phyloP scores from a whole-genome alignment of 2,113 vertebrate species.

The Gadus macrocephalus region DNA sequence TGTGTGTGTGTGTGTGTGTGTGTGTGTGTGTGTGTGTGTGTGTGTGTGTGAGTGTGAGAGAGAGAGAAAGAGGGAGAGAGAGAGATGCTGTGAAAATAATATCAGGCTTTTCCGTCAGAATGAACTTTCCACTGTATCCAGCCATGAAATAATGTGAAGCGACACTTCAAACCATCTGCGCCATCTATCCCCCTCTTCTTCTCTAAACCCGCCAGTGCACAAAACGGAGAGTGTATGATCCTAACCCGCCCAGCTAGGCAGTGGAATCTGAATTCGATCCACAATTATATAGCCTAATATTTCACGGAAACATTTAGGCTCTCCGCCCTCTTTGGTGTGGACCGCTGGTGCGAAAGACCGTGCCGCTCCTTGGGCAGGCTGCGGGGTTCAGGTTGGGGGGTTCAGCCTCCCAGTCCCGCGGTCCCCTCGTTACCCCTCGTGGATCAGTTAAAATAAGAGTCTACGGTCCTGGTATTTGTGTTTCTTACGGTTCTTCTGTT shows the following conservation, averaged over 20 bases:
- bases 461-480: neutral
- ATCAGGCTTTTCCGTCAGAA: conserved; percentile 96
- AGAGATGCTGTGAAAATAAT: conserved; percentile 89
- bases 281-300: conserved; percentile 23
- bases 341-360: neutral
- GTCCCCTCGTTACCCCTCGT: too few relatives aligned
- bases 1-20: conserved; percentile 18
- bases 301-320: conserved; percentile 21
- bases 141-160: conserved; percentile 96
- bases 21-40: conserved; percentile 37
- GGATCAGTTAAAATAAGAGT: neutral
- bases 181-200: conserved; percentile 99
- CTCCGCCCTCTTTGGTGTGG: neutral
- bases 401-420: neutral
- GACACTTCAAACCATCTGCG: conserved; percentile 99
- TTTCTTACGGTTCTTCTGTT: neutral
- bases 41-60: conserved; percentile 14
- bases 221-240: conserved; percentile 91
- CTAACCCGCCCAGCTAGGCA: conserved; percentile 68
- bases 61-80: neutral
- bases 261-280: conserved; percentile 47
- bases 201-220: conserved; percentile 83
- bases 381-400: neutral
- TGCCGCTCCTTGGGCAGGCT: conserved; percentile 3
- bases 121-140: conserved; percentile 92